Percentiles rank a stretch among this genome's conserved stretches.
Conservation (phyloP, 2,113 vertebrate species). For the Bolborhynchus lineola region DNA sequence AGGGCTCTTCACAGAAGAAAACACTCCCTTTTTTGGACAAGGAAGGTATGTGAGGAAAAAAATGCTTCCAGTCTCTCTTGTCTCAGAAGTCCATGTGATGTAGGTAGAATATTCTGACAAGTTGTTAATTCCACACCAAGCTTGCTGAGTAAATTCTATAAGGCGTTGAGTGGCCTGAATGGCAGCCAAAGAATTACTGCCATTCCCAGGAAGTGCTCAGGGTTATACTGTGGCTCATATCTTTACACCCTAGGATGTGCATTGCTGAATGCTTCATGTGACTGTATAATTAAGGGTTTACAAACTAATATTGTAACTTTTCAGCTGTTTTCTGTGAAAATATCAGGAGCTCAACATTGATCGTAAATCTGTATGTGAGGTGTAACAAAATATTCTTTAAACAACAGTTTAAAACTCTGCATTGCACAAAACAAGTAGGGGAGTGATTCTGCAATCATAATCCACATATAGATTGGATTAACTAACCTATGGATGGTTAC, state of each 20-base stretch:
- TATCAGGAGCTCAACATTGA: not conserved
- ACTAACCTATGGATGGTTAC: not conserved
- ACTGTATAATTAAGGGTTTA: not conserved
- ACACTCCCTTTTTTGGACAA: not conserved
- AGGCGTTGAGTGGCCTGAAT: not conserved
- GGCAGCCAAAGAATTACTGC: not conserved
- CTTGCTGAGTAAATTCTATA: not conserved
- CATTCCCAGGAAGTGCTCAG: not conserved
- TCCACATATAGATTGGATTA: not conserved
- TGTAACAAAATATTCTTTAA: not conserved
- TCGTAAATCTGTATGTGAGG: not conserved
- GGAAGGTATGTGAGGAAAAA: not conserved
- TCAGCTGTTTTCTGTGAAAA: not conserved
- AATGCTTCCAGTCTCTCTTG: not conserved
- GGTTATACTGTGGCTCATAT: not conserved
- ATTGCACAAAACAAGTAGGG: not conserved
- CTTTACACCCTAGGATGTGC: not conserved
- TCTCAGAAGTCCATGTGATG: not conserved
- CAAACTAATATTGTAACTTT: not conserved
- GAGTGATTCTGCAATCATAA: not conserved
- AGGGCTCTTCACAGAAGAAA: not conserved
- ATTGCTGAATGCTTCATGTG: not conserved
- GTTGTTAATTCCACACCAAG: not conserved
- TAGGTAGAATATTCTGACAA: not conserved
- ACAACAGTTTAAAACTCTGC: not conserved